Base-by-base conservation (phyloP, 1,140 invertebrate genomes). In the Pararge aegeria region DNA sequence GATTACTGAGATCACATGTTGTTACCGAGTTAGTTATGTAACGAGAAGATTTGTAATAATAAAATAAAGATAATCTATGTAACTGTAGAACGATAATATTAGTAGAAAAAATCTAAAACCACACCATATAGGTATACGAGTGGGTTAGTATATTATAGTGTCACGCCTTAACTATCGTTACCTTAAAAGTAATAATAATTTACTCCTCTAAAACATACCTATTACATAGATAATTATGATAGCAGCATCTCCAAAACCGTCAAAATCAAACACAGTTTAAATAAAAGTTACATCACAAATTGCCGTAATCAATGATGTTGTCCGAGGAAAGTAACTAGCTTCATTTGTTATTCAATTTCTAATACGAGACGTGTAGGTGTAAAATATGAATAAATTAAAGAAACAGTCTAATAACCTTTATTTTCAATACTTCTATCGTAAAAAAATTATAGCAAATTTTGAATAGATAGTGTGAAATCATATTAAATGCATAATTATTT, bases 351-450 rank as follows among this genome's bases (percentile, higher is more conserved):
- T 44, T 44, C 49, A 59, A 59, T 52, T 52, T 59, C 49, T 59
- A 59, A 44, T 44, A 52, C 21, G 34, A 52, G 44, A 59, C 16
- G 18, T 21, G 49, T 52, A 59, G 56, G 56, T 44, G 37, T 51
- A 37, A 30, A 51, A 59, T 59, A 52, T 59, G 56, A 59, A 59
- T 59, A 52, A 42, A 59, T 59, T 59, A 59, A 27, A 30, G 49
- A 52, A 49, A 46, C 48, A 20, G 44, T 52, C 52, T 52, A 49
- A 59, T 44, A 59, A 59, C 44, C 48, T 30, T 44, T 59, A 44
- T 59, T 37, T 15, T 59, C 52, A 30, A 59, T 52, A 7, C 49
- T 52, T 52, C 56, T 37, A 44, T 59, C 42, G 34, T 46, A 46
- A 49, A 38, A 19, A 40, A 34, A 29, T 56, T 48, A 56, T 56